phyloP scores from a whole-genome alignment of 2,797 vertebrate species.

The Leptatherina wallacei region DNA sequence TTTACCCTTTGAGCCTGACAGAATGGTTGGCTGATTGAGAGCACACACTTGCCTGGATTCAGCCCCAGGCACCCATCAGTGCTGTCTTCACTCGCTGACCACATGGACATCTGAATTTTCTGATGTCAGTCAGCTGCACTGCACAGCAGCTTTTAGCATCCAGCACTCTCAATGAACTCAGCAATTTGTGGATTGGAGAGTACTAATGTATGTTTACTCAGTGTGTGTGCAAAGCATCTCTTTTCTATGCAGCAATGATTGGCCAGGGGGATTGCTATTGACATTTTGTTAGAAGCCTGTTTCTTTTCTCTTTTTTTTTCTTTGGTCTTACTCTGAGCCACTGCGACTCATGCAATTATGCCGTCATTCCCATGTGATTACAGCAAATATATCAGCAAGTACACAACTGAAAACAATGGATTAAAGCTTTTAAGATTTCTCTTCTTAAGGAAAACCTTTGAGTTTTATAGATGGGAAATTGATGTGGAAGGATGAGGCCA shows the following conservation, averaged over 20 bases:
- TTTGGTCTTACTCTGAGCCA: background rate
- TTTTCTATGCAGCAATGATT: conserved; percentile 14
- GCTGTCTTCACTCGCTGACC: conserved; percentile 46
- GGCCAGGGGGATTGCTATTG: conserved; percentile 23
- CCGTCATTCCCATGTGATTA: conserved; percentile 17
- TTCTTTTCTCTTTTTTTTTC: conserved; percentile 14
- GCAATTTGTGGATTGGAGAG: conserved; percentile 46
- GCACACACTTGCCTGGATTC: conserved; percentile 45
- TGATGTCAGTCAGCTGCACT: conserved; percentile 26
- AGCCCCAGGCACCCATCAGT: conserved; percentile 46
- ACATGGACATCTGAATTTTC: conserved; percentile 38
- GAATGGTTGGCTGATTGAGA: conserved; percentile 46
- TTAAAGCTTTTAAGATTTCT: conserved; percentile 1
- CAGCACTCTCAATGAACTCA: conserved; percentile 50
- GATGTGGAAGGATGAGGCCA: background rate
- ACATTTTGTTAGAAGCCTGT: conserved; percentile 26
- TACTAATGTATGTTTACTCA: conserved; percentile 41
- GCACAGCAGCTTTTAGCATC: conserved; percentile 28
- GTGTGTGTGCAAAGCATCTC: conserved; percentile 28
- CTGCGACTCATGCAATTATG: conserved; percentile 16
- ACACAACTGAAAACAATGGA: conserved; percentile 11
- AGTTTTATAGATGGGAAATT: background rate
- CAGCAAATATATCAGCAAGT: conserved; percentile 13
- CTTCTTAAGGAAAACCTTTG: background rate
- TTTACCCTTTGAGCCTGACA: conserved; percentile 55